A percentile compares a stretch with the other conserved stretches of the same genome.
phyloP scores from a whole-genome alignment of 2,888 invertebrate genomes.

The Cheilosia vulpina region DNA sequence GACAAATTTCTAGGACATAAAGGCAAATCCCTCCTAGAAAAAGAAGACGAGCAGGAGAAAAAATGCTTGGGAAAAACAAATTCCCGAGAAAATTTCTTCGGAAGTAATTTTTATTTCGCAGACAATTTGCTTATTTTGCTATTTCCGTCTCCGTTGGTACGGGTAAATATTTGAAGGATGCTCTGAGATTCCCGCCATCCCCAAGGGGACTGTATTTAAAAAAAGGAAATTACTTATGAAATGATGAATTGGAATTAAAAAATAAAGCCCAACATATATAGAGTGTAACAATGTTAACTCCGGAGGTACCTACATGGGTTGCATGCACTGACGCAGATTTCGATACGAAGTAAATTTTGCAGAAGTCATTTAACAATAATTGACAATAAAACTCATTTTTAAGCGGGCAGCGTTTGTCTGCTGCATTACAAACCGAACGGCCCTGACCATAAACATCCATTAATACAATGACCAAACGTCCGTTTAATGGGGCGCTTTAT shows the following conservation, averaged over 20 bases:
- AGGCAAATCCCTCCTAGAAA: conserved; percentile 33
- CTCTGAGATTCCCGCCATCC: conserved; percentile 23
- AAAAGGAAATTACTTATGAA: conserved; percentile 72
- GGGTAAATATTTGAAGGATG: conserved; percentile 51
- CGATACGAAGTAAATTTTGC: conserved; percentile 76
- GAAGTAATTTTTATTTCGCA: conserved; percentile 84
- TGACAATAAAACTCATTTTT: conserved; percentile 72
- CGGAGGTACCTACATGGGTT: neutral
- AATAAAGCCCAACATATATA: conserved; percentile 37
- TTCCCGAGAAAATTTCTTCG: conserved; percentile 76
- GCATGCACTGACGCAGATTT: conserved; percentile 51
- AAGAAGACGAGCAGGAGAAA: conserved; percentile 3
- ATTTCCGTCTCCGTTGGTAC: conserved; percentile 80
- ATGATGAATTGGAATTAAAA: conserved; percentile 75
- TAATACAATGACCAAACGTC: conserved; percentile 77
- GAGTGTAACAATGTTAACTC: conserved; percentile 10
- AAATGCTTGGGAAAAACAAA: conserved; percentile 60
- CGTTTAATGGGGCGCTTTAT: conserved; percentile 77
- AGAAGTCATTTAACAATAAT: conserved; percentile 77
- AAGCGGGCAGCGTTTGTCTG: conserved; percentile 46
- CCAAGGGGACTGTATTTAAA: conserved; percentile 45
- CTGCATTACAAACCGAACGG: conserved; percentile 54
- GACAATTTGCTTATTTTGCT: conserved; percentile 84
- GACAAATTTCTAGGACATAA: conserved; percentile 23
- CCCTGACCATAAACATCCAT: conserved; percentile 75